phyloP scores from a whole-genome alignment of 2,888 invertebrate genomes.

The Villa cingulata region DNA sequence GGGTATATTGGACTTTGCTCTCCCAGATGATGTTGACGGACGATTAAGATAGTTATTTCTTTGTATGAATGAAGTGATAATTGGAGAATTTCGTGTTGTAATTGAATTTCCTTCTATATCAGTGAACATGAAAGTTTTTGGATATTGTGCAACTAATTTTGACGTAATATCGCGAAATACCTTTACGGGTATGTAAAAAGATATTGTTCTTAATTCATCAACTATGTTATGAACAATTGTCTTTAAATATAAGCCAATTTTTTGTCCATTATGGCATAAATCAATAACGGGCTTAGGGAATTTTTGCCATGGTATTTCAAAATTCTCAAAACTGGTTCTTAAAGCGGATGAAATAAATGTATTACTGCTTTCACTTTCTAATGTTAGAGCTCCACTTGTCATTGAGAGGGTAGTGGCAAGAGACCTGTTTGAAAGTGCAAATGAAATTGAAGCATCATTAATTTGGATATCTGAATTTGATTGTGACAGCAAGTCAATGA shows the following conservation, averaged over 20 bases:
- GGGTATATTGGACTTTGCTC: neutral
- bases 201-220: neutral
- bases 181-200: neutral
- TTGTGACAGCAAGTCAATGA: no score
- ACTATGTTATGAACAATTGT: conserved; percentile 1
- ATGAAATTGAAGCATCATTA: no score
- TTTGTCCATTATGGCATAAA: neutral
- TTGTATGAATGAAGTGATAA: conserved; percentile 1
- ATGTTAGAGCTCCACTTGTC: no score
- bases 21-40: neutral
- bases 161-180: neutral
- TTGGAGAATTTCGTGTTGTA: neutral
- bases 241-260: neutral
- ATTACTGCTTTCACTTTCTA: no score
- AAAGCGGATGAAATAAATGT: no score
- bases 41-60: conserved; percentile 2
- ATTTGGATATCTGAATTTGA: no score
- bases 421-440: no score
- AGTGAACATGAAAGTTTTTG: neutral
- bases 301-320: conserved; percentile 2
- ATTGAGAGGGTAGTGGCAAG: no score
- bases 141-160: neutral
- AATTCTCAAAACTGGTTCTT: neutral
- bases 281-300: neutral
- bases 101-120: neutral